Evolutionary conservation across 2,797 vertebrate species (phyloP).

Genomic region (Poecilia gillii): DNA sequence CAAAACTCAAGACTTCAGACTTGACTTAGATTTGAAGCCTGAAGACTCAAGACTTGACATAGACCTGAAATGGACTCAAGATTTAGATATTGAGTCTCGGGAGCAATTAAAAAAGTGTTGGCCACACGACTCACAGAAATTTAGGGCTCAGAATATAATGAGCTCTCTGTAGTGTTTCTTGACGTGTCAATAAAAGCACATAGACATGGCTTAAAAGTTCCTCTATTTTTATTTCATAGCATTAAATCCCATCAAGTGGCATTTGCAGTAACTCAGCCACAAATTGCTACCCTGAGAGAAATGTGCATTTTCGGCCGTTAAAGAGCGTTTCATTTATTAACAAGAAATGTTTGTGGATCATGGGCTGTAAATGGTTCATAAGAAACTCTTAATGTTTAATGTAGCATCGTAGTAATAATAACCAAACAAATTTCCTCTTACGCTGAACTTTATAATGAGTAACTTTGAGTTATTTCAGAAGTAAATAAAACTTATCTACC

Average conservation of each 20-base stretch:
- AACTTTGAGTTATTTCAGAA: not conserved
- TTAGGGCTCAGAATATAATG: not conserved
- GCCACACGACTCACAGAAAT: not conserved
- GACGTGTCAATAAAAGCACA: not conserved
- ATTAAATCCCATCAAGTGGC: not conserved
- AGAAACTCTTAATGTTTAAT: not conserved
- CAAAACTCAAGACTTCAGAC: not conserved
- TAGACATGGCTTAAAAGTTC: not conserved
- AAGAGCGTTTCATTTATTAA: not conserved
- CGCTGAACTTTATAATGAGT: not conserved
- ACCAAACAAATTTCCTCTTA: not conserved
- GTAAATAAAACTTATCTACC: not conserved
- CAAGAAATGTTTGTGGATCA: not conserved
- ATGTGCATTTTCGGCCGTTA: not conserved
- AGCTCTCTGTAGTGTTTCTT: not conserved
- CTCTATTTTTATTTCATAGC: not conserved
- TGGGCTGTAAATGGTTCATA: not conserved
- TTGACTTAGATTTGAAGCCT: not conserved
- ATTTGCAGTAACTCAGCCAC: not conserved
- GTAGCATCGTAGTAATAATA: not conserved
- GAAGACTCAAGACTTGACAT: not conserved
- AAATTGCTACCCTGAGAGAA: not conserved
- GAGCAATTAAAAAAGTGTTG: not conserved
- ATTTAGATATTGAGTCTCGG: not conserved
- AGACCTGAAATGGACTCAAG: not conserved